Evolutionary conservation across 1,140 invertebrate genomes (phyloP), one percentile per base, ranked within the genome.

Genomic region (Aphidius gifuensis): DNA sequence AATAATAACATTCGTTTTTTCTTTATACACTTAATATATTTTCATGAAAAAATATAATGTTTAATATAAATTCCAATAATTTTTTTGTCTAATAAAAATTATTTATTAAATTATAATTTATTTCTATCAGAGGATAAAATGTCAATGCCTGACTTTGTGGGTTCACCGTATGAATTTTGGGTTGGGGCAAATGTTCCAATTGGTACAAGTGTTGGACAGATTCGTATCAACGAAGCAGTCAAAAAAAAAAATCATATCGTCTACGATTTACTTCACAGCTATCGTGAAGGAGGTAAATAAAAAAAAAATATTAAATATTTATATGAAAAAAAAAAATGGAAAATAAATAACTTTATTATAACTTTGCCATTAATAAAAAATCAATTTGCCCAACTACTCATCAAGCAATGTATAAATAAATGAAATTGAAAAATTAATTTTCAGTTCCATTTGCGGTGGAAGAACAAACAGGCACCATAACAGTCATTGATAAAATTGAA

Each of bases 371-470:
- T 44, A 44, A 44, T 44, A 44, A 5, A 44, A 3, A 44, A 44
- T 44, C 43, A 44, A 44, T 44, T 3, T 44, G 2, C 9, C 4
- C 1, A 44, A 11, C 9, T 61, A 11, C 9, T 61, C 54, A 60
- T 5, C 7, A 6, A 40, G 5, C 32, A 42, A 3, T 51, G 5
- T 1, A 44, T 5, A 44, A 44, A 44, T 7, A 44, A 44, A 44
- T 44, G 21, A 32, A 5, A 39, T 46, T 39, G 47, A 11, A 39
- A 62, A 58, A 62, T 32, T 58, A 32, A 23, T 11, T 40, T 83
- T 60, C 78, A 92, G 90, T 96, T 60, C 92, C 93, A 6, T 94
- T 95, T 77, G 91, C 89, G 11, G 92, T 97, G 43, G 93, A 97
- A 79, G 90, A 93, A 67, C 82, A 88, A 62, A 92, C 90, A 6